These are phyloP conservation scores for Aphidius gifuensis DNA, from an alignment of 1,140 invertebrate species.

Conservation along the genomic window DNA sequence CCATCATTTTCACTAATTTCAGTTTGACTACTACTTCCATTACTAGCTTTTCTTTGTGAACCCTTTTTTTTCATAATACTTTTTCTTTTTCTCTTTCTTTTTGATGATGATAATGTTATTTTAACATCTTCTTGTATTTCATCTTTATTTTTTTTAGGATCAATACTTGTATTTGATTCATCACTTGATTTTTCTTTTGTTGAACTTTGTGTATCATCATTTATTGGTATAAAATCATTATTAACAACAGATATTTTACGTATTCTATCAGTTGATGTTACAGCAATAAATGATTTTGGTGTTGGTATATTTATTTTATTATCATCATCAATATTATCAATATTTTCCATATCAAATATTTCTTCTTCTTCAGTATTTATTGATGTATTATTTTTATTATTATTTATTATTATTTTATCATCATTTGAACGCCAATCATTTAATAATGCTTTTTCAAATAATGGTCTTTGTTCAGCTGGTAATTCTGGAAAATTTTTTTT, in stretches of 20 bases:
- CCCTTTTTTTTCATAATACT: constrained; percentile 76
- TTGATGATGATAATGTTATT: constrained; percentile 49
- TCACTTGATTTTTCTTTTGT: constrained; percentile 43
- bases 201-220: constrained; percentile 34
- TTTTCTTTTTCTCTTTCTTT: constrained; percentile 75
- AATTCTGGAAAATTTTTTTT: constrained; percentile 54
- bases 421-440: constrained; percentile 48
- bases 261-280: constrained; percentile 47
- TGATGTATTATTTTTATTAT: constrained; percentile 28
- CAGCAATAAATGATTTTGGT: constrained; percentile 50
- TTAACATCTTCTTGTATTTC: constrained; percentile 37
- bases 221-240: constrained; percentile 63
- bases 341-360: constrained; percentile 67
- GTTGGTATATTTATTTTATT: constrained; percentile 34
- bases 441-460: constrained; percentile 49
- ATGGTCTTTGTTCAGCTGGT: constrained; percentile 46
- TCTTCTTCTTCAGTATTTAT: constrained; percentile 56
- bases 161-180: constrained; percentile 32
- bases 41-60: constrained; percentile 66
- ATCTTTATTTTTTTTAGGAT: constrained; percentile 46
- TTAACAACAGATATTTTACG: constrained; percentile 55
- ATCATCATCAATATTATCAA: constrained; percentile 62
- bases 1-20: constrained; percentile 44
- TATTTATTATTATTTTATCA: constrained; percentile 46
- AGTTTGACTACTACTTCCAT: constrained; percentile 47